Base-by-base conservation (phyloP, 2,113 vertebrate genomes). In the Tupaia chinensis region DNA sequence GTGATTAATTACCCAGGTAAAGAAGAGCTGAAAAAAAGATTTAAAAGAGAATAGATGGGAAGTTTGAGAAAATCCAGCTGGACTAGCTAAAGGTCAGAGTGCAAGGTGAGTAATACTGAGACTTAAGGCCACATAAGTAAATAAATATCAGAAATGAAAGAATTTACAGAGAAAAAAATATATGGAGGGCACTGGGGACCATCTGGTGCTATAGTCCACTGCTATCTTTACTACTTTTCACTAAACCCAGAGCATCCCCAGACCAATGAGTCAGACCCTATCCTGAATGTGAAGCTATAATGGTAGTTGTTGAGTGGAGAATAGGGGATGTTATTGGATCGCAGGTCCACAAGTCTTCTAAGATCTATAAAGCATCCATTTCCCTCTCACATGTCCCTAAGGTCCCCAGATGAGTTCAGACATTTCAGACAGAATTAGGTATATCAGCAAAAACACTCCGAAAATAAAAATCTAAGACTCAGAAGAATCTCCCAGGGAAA, bases 391-490 rank as follows among this genome's bases (percentile, higher is more conserved):
- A 32, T 6, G 13, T 68, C 89, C 56, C 70, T 87, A 95, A 63
- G 19, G 15, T 15, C 53, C 95, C 83, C 72, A 83, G n/a, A 68
- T 81, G 68, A 94, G 58, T 95, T 89, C 27, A 91, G 34, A 87
- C 72, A 92, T 91, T 96, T 95, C 89, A 78, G 77, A 60, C 23
- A 92, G 77, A 95, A 97, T 97, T 97, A 97, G 78, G 10, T 8
- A 74, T 96, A 96, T 81, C 86, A 87, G 54, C n/a, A 77, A 91
- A 91, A 91, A 91, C 83, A 93, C 68, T 73, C 72, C 34, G 58
- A 95, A 96, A 98, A 89, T 96, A 96, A 94, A 97, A 97, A 93
- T 74, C 72, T 78, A 83, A 96, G 79, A 89, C 60, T 80, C 80
- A 56, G 66, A 68, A 91, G 66, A 96, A 91, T 91, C 70, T 97